Evolutionary conservation across 2,888 invertebrate genomes (phyloP), one percentile per base, ranked within the genome.

Genomic region (Bombylius major): DNA sequence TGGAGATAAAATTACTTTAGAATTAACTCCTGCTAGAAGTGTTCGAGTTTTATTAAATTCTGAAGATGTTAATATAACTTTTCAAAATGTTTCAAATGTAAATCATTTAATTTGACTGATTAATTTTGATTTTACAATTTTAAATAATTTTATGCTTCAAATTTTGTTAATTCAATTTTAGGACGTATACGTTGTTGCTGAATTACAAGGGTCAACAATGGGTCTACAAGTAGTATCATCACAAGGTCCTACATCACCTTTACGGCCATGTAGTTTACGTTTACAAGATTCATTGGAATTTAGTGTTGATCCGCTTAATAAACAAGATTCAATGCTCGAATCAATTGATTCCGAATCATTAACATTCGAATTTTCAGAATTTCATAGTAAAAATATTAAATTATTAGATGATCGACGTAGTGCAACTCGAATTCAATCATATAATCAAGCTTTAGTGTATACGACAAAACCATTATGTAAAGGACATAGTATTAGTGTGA

Each of bases 121-220:
- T 46, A 46, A 23, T 46, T 8, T 46, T 23, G 11, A 44, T 44
- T 5, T 44, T 5, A 5, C 13, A 44, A 13, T 44, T 44, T 12
- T 44, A 12, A 12, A 42, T 13, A 23, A 23, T 23, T 1, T 23
- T 23, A 23, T 23, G 3, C 3, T 23, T 23, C 23, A 23, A 23
- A 23, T 3, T 23, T 23, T 23, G 23, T 23, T 23, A 23, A 23
- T 23, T 23, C 23, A 23, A 23, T 75, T 71, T 23, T 73, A 83
- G 81, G 84, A 84, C 75, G 83, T 92, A 5, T 91, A 87, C 69
- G 90, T 85, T 9, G 84, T 92, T 4, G 82, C 91, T 61, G 93
- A 94, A 69, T 72, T 94, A 51, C 85, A 81, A 65, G 94, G 94
- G 0, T 79, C 83, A 34, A 86, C 89, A 3, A 83, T 84, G 61